These are phyloP conservation scores for Octodonta nipae DNA, from an alignment of 2,888 invertebrate genomes.

Conservation along the genomic window DNA sequence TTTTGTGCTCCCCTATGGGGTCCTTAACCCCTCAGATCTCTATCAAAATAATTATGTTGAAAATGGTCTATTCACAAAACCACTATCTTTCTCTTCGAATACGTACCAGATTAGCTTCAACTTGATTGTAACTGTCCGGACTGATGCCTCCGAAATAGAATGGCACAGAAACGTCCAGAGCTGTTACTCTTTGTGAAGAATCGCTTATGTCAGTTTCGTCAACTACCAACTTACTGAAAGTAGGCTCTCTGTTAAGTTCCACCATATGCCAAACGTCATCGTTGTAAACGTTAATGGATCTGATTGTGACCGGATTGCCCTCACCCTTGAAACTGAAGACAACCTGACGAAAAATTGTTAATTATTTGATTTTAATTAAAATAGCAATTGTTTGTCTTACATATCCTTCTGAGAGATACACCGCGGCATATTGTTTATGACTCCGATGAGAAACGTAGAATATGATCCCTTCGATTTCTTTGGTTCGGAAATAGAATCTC, in stretches of 20 bases:
- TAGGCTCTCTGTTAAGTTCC: constrained; percentile 48
- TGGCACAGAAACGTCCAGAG: constrained; percentile 47
- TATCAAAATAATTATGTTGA: too few relatives aligned
- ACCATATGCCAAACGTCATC: constrained; percentile 72
- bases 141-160: constrained; percentile 73
- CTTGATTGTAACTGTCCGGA: constrained; percentile 35
- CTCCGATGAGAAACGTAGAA: constrained; percentile 58
- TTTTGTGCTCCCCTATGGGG: too few relatives aligned
- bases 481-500: constrained; percentile 65
- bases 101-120: constrained; percentile 22
- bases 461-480: constrained; percentile 61
- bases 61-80: too few relatives aligned
- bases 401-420: constrained; percentile 61
- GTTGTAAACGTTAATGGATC: constrained; percentile 46
- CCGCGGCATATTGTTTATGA: constrained; percentile 49
- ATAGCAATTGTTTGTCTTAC: too few relatives aligned
- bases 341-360: constrained; percentile 44
- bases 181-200: constrained; percentile 31
- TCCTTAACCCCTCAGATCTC: too few relatives aligned
- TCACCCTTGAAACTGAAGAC: constrained; percentile 62
- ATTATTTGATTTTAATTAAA: not conserved
- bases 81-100: too few relatives aligned
- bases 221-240: constrained; percentile 52
- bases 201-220: constrained; percentile 41
- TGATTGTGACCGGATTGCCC: constrained; percentile 38